These are phyloP conservation scores for Bubo bubo DNA, from an alignment of 2,113 vertebrate species.

Conservation along the genomic window DNA sequence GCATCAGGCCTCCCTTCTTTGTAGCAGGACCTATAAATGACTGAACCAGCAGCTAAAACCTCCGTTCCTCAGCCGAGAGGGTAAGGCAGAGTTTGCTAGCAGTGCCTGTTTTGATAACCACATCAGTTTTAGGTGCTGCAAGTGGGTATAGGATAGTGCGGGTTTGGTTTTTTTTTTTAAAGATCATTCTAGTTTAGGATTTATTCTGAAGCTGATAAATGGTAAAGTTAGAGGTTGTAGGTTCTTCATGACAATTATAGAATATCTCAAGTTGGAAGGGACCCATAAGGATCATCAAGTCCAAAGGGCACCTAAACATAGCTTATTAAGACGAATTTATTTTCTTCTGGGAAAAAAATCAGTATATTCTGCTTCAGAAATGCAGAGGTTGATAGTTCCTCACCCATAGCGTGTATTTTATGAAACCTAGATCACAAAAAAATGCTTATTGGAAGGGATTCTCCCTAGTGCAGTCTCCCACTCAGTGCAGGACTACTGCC, in stretches of 20 bases:
- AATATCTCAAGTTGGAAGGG: neutral
- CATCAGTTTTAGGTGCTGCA: neutral
- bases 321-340: neutral
- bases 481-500: neutral
- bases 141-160: too few relatives aligned
- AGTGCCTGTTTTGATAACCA: neutral
- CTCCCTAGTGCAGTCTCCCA: neutral
- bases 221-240: neutral
- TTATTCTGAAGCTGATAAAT: neutral
- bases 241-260: neutral
- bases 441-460: neutral
- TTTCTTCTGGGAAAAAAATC: neutral
- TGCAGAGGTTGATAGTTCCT: neutral
- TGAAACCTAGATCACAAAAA: neutral
- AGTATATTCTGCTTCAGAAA: neutral
- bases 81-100: neutral
- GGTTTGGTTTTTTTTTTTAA: neutral
- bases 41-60: neutral
- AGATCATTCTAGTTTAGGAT: neutral
- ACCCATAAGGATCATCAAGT: neutral
- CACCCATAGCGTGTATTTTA: neutral
- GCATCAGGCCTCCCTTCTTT: neutral
- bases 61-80: neutral
- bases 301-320: neutral
- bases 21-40: neutral